Evolutionary conservation across 1,140 invertebrate genomes (phyloP).

Genomic region (Muscidifurax raptorellus): DNA sequence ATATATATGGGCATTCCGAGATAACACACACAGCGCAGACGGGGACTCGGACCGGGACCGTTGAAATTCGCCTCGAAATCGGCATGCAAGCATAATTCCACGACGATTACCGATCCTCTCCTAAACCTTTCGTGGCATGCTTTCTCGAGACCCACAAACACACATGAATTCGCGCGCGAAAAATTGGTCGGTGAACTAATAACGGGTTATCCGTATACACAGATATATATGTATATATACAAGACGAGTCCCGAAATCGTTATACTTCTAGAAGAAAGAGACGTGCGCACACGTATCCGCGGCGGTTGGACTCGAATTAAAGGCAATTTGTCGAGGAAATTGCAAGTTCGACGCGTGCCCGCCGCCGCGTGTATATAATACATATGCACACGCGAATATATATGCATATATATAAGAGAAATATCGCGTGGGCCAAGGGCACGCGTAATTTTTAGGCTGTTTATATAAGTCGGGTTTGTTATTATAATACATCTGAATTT

Average conservation of each 20-base stretch:
- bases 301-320: conserved; percentile 32
- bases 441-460: too few species aligned
- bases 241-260: conserved; percentile 9
- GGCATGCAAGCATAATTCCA: not conserved
- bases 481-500: conserved; percentile 3
- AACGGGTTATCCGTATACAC: conserved; percentile 22
- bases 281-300: not conserved
- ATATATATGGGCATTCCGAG: not conserved
- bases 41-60: too few species aligned
- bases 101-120: not conserved
- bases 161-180: conserved; percentile 20
- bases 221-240: too few species aligned
- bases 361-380: too few species aligned
- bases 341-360: conserved; percentile 25
- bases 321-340: conserved; percentile 42
- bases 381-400: not conserved
- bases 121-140: conserved; percentile 4
- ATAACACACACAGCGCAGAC: not conserved
- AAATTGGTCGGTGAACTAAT: conserved; percentile 28
- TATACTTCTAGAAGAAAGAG: conserved; percentile 14
- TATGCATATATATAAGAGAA: not conserved
- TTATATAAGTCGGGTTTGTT: not conserved
- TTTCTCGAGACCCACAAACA: conserved; percentile 4
- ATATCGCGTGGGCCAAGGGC: conserved; percentile 26
- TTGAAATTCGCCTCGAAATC: not conserved